A percentile compares a stretch with the other conserved stretches of the same genome.
Conservation (phyloP, 30 jellyfish, hydroid and myxozoan species). For the Rhopilema esculentum region DNA sequence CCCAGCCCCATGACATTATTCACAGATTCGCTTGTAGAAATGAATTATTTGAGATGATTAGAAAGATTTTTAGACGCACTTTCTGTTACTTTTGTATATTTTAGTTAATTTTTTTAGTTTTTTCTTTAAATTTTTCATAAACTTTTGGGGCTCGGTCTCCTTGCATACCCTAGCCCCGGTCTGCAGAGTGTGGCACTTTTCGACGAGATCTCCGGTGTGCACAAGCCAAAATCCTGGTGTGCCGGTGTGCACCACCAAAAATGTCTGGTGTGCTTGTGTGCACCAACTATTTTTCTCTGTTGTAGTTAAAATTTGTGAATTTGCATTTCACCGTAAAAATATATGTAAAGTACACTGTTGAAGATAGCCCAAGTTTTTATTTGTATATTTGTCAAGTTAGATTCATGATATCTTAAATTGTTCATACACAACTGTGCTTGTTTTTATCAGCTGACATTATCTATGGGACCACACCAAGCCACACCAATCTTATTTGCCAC, state of each 20-base stretch:
- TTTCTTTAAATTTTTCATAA: no score
- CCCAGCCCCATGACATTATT: no score
- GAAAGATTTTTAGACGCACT: no score
- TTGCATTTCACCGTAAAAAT: neutral
- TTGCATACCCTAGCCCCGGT: no score
- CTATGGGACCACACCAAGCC: neutral
- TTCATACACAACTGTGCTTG: neutral
- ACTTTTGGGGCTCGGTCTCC: no score
- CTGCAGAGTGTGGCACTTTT: neutral
- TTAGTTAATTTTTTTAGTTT: no score
- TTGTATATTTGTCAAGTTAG: neutral
- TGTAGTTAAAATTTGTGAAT: neutral
- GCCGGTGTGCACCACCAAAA: neutral
- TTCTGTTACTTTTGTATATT: no score
- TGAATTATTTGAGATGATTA: no score
- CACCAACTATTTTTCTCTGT: neutral
- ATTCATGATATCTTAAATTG: neutral
- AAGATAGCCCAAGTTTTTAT: neutral
- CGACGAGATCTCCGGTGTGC: neutral
- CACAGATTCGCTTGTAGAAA: no score
- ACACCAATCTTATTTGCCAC: neutral
- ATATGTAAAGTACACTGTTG: neutral
- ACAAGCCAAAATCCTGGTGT: neutral
- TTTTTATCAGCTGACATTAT: neutral
- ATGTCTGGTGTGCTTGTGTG: neutral